Base-by-base conservation (phyloP, 2,888 invertebrate species). In the Branchipolynoe longqiensis region DNA sequence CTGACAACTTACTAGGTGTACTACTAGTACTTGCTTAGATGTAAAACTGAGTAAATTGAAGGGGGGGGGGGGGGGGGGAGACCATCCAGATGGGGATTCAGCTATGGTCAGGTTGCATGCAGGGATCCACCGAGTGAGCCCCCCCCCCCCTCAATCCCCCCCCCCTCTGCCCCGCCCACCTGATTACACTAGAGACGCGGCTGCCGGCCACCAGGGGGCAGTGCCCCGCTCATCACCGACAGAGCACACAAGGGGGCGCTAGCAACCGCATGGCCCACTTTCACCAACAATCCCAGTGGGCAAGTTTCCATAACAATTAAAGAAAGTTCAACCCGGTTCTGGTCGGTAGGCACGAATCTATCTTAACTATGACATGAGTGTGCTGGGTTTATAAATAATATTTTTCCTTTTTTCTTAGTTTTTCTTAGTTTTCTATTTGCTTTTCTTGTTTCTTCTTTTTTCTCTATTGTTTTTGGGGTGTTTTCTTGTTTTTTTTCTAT, bases 181-280 rank as follows among this genome's bases (percentile, higher is more conserved):
- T 69, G 38, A 69, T 69, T 69, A 69, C 69, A 69, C 69, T 38
- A 69, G 69, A 69, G 69, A 69, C 69, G 38, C 36, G 14, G 38
- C 36, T 22, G 0, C 1, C 14, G 69, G 8, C 38, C 69, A 36
- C 36, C 31, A 38, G 69, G 69, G 69, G 38, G 36, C 12, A 8
- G 4, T 36, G 14, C 38, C 12, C 4, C 1, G 18, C 69, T 69
- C 69, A 69, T 69, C 69, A 12, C 1, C 38, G 36, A 22, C 36
- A n/a, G 2, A 25, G 48, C 18, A 8, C 18, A 48, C 18, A 18
- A 18, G 48, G 48, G 8, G 48, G 8, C 48, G 48, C 18, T 48
- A 12, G 48, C 18, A 48, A 48, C n/a, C n/a, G n/a, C n/a, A n/a
- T n/a, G n/a, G n/a, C n/a, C n/a, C n/a, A n/a, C n/a, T n/a, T n/a